phyloP scores from a whole-genome alignment of 2,888 invertebrate genomes.

The Phaedon cochleariae region DNA sequence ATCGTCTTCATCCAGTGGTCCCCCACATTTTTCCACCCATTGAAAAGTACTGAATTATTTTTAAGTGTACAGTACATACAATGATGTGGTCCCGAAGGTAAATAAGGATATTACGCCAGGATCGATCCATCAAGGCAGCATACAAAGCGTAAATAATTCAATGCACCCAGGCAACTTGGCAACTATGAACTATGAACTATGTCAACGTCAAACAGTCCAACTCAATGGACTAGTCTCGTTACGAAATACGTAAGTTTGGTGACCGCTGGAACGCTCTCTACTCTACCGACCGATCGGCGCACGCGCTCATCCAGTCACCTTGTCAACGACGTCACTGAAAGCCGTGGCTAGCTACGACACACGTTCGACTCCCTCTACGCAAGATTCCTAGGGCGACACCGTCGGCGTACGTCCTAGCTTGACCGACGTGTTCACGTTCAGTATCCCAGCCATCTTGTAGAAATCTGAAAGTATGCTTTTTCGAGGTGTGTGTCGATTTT shows the following conservation, averaged over 20 bases:
- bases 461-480: conserved; percentile 63
- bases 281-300: conserved; percentile 37
- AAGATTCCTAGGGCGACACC: conserved; percentile 32
- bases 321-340: conserved; percentile 58
- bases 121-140: too few relatives aligned
- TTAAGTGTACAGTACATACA: too few relatives aligned
- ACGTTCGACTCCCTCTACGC: conserved; percentile 39
- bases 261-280: conserved; percentile 44
- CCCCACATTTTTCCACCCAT: background rate
- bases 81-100: too few relatives aligned
- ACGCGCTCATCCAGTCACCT: conserved; percentile 55
- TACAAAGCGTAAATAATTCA: too few relatives aligned
- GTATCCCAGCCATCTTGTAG: conserved; percentile 63
- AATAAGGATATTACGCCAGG: too few relatives aligned
- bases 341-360: conserved; percentile 46
- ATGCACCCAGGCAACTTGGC: too few relatives aligned
- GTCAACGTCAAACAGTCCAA: background rate
- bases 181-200: too few relatives aligned
- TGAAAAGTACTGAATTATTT: too few relatives aligned
- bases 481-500: conserved; percentile 63
- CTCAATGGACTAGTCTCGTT: too few relatives aligned
- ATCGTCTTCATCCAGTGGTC: background rate
- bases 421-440: conserved; percentile 56
- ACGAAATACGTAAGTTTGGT: conserved; percentile 45
- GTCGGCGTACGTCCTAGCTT: conserved; percentile 51